Conservation (phyloP, 2,888 invertebrate genomes). For the Altica lythri region DNA sequence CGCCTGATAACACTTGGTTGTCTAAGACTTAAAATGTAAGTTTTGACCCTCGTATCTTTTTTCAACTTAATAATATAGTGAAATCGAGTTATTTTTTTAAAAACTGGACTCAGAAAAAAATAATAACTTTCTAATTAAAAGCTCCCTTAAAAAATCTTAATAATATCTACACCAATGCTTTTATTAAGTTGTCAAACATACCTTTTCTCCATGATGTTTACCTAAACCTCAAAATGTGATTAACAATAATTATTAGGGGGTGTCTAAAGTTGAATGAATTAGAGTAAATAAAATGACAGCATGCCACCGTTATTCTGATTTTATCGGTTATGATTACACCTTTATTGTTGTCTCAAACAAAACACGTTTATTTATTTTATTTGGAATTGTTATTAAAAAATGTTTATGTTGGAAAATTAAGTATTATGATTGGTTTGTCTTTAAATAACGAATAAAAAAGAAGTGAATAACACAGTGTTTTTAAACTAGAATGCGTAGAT, state of each 20-base stretch:
- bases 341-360: constrained; percentile 17
- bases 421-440: neutral
- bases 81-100: too few relatives aligned
- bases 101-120: neutral
- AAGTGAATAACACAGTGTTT: too few relatives aligned
- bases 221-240: constrained; percentile 17
- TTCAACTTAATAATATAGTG: too few relatives aligned
- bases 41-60: too few relatives aligned
- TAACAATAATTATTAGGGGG: constrained; percentile 26
- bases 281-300: constrained; percentile 17
- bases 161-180: constrained; percentile 4
- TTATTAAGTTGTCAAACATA: constrained; percentile 14
- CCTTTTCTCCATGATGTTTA: constrained; percentile 13
- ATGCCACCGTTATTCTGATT: constrained; percentile 27
- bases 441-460: too few relatives aligned
- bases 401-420: constrained; percentile 6
- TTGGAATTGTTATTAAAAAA: constrained; percentile 16
- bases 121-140: neutral
- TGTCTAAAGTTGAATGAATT: constrained; percentile 19
- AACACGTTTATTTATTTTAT: constrained; percentile 26
- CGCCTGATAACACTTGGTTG: too few relatives aligned
- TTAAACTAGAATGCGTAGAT: too few relatives aligned
- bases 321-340: constrained; percentile 31
- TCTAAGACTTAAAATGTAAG: too few relatives aligned
- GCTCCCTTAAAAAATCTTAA: too few relatives aligned